Conservation (phyloP, 2,888 invertebrate genomes). For the Sminthurides aquaticus region DNA sequence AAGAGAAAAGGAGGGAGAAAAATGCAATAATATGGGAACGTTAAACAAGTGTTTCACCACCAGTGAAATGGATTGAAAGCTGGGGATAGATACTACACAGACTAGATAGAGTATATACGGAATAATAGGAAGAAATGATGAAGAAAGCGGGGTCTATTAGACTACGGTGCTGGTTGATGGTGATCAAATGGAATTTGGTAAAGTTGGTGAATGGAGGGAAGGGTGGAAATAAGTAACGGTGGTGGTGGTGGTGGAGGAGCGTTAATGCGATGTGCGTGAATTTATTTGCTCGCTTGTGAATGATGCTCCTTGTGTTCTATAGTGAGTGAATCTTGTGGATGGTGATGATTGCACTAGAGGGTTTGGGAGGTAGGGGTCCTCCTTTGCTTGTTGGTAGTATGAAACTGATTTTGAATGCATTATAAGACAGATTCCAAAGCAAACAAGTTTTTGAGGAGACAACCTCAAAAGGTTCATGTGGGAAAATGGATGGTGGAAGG, state of each 20-base stretch:
- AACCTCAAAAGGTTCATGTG: neutral
- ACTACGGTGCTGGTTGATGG: neutral
- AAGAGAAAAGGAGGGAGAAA: neutral
- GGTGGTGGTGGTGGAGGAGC: slow-evolving; percentile 4
- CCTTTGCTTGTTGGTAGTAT: neutral
- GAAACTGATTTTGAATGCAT: neutral
- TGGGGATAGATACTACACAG: no score
- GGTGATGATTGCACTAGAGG: neutral
- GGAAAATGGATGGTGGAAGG: neutral
- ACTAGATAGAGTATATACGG: no score
- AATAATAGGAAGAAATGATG: slow-evolving; percentile 1
- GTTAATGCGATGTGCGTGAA: slow-evolving; percentile 4
- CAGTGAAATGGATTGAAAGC: slow-evolving; percentile 1
- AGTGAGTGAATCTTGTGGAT: no score
- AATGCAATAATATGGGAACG: slow-evolving; percentile 2
- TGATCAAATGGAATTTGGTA: neutral
- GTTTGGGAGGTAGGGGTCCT: neutral
- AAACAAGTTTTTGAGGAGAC: neutral
- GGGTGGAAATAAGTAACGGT: neutral
- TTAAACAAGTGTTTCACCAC: slow-evolving; percentile 4
- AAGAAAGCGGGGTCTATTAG: slow-evolving; percentile 2
- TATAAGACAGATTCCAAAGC: neutral
- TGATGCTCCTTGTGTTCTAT: no score
- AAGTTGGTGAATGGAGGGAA: neutral
- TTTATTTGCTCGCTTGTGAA: slow-evolving; percentile 2